Base-by-base conservation (phyloP, 2,797 vertebrate genomes). In the Pseudochaenichthys georgianus region DNA sequence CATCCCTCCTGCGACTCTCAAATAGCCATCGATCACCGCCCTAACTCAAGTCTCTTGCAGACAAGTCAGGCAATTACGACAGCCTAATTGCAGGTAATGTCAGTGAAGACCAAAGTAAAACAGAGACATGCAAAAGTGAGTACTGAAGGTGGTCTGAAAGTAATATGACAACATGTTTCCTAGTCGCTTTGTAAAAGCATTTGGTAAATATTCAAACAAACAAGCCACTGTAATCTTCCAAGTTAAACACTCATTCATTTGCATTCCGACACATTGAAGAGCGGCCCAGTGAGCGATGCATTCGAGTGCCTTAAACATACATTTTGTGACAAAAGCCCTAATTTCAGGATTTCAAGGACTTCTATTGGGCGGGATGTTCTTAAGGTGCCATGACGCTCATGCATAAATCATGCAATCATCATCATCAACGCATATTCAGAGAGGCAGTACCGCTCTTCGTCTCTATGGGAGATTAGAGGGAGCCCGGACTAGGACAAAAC, bases 361-460 rank as follows among this genome's bases (percentile, higher is more conserved):
- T 91, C 77, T 81, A 46, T 69, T 82, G 67, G 71, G 77, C 46
- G 67, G 69, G 73, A 87, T 81, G 64, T 77, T 92, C 84, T 90
- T 84, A 77, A 87, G 86, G 88, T 90, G 80, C 73, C 80, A 80
- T 84, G 83, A 86, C 68, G 80, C 90, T 95, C 92, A 94, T 95
- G 91, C 93, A 95, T 95, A 95, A 95, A 93, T 94, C 93, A 95
- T 95, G 94, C 92, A 95, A 95, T 95, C 93, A 95, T 89, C 93
- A 95, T 89, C 86, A 87, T 93, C 92, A 93, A 90, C 88, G 86
- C 92, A 91, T 92, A 94, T 94, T 95, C 92, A 94, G 80, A 57
- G 83, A 89, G 78, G 89, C 87, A 81, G 85, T 23, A 88, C 88
- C 72, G 55, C 75, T 82, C 75, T 50, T 85, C 80, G 78, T 92